Conservation (phyloP, 2,888 invertebrate species). For the Strigamia transsilvanica region DNA sequence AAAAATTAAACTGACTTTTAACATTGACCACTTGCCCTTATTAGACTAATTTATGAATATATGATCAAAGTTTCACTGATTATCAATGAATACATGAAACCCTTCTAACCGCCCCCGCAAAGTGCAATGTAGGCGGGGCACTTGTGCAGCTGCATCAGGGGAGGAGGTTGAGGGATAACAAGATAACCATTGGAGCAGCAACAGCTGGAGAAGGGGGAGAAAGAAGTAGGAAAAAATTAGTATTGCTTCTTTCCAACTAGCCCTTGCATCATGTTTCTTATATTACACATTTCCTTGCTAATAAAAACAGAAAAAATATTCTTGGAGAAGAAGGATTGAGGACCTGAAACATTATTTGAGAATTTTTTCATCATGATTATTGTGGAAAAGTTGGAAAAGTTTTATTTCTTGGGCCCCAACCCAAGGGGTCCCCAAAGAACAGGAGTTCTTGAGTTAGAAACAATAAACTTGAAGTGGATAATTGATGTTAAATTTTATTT, state of each 20-base stretch:
- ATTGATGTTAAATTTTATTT: too few relatives aligned
- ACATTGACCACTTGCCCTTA: conserved; percentile 28
- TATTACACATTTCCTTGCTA: background rate
- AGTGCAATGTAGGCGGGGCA: conserved; percentile 37
- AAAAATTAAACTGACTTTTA: background rate
- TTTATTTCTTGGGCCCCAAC: too few relatives aligned
- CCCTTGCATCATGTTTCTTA: background rate
- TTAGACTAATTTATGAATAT: conserved; percentile 4
- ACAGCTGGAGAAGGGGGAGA: conserved; percentile 15
- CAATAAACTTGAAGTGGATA: too few relatives aligned
- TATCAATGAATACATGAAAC: conserved; percentile 25
- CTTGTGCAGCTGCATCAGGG: conserved; percentile 25
- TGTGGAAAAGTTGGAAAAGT: too few relatives aligned
- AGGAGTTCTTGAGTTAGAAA: too few relatives aligned
- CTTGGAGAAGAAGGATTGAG: background rate
- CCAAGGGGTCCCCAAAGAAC: too few relatives aligned
- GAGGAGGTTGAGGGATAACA: conserved; percentile 29
- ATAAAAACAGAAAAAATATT: background rate
- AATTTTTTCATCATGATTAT: too few relatives aligned
- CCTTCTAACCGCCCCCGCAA: conserved; percentile 19
- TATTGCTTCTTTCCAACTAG: background rate
- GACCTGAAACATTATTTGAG: background rate
- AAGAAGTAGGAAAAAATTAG: background rate
- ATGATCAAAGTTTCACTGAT: background rate
- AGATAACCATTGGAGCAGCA: conserved; percentile 38